Conservation (phyloP, 2,797 vertebrate genomes). For the Denticeps clupeoides region DNA sequence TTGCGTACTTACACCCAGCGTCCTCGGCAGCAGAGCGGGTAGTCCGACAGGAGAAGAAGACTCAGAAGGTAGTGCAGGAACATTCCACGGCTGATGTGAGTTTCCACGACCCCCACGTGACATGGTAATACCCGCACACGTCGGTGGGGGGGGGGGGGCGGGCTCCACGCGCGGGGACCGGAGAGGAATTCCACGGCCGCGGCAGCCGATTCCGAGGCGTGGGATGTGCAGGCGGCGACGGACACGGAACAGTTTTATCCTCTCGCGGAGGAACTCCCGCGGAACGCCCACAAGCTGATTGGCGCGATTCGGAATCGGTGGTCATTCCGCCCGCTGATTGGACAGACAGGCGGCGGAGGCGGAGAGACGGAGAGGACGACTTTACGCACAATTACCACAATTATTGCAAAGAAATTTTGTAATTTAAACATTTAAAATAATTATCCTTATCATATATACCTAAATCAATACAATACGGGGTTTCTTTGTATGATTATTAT, state of each 20-base stretch:
- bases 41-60: slow-evolving; percentile 56
- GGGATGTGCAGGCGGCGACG: too few relatives aligned
- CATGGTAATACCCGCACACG: slow-evolving; percentile 10
- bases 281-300: slow-evolving; percentile 30
- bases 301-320: slow-evolving; percentile 38
- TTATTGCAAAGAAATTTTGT: not conserved
- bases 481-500: too few relatives aligned
- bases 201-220: too few relatives aligned
- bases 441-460: too few relatives aligned
- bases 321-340: slow-evolving; percentile 36
- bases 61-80: slow-evolving; percentile 53
- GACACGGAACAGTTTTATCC: slow-evolving; percentile 28
- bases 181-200: too few relatives aligned
- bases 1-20: slow-evolving; percentile 94
- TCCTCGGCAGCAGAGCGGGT: slow-evolving; percentile 59
- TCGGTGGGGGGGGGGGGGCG: slow-evolving; percentile 24
- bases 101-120: slow-evolving; percentile 67
- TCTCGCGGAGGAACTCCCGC: slow-evolving; percentile 2
- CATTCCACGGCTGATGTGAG: slow-evolving; percentile 46
- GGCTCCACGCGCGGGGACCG: too few relatives aligned
- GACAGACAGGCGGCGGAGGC: slow-evolving; percentile 9
- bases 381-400: not conserved
- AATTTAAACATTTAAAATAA: too few relatives aligned
- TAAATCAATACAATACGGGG: too few relatives aligned
- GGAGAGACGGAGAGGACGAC: not conserved